These are phyloP conservation scores for Rhynchomys soricoides DNA, from an alignment of 2,113 vertebrate genomes.

Conservation along the genomic window DNA sequence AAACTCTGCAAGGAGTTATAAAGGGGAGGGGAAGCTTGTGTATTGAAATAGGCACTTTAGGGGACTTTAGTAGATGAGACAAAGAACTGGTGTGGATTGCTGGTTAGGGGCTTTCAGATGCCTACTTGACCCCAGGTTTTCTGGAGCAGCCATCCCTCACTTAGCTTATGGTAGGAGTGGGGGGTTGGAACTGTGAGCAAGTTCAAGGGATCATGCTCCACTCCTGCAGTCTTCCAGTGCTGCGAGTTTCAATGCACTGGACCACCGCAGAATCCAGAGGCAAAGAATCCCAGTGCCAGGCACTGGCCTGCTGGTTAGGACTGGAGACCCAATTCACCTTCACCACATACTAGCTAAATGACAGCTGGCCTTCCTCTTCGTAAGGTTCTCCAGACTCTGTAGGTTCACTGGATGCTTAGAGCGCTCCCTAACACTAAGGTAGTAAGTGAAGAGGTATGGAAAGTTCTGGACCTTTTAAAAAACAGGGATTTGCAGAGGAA, in stretches of 20 bases:
- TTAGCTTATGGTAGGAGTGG: rapidly evolving
- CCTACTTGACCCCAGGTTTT: neutral
- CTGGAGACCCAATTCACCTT: neutral
- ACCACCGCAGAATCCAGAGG: neutral
- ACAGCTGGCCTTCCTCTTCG: neutral
- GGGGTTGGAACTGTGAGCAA: neutral
- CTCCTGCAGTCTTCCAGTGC: neutral
- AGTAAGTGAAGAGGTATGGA: neutral
- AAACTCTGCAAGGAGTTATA: neutral
- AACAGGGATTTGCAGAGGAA: neutral
- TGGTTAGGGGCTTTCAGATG: neutral
- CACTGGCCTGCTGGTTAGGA: neutral
- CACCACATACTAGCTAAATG: neutral
- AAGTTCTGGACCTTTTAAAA: neutral
- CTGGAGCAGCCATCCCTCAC: neutral
- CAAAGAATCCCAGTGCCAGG: neutral
- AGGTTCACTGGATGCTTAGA: neutral
- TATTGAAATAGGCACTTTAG: neutral
- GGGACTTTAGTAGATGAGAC: neutral
- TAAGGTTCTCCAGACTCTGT: neutral
- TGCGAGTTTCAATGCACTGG: neutral
- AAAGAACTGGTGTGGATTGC: neutral
- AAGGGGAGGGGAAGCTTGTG: too few species aligned
- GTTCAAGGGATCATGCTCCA: neutral
- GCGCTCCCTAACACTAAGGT: neutral